A percentile compares a stretch with the other conserved stretches of the same genome.
phyloP scores from a whole-genome alignment of 2,888 invertebrate genomes.

The Aspidiotus destructor region DNA sequence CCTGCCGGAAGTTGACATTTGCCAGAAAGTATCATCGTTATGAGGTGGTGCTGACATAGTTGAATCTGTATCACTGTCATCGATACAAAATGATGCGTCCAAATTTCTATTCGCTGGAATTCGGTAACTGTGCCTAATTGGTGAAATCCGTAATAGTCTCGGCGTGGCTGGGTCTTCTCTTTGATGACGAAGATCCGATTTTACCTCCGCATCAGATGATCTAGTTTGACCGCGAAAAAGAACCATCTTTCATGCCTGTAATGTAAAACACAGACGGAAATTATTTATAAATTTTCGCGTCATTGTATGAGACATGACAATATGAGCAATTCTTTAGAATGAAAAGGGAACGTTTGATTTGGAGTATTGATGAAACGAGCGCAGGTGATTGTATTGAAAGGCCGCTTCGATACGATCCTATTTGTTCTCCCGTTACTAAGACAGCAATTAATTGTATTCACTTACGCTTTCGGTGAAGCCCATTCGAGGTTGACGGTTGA shows the following conservation, averaged over 20 bases:
- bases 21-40: slow-evolving; percentile 8
- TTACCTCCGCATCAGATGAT: slow-evolving; percentile 18
- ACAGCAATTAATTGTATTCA: no score
- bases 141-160: slow-evolving; percentile 52
- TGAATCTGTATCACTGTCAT: slow-evolving; percentile 30
- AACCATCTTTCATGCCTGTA: slow-evolving; percentile 19
- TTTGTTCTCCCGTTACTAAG: no score
- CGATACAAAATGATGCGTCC: slow-evolving; percentile 12
- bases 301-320: no score
- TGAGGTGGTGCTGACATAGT: slow-evolving; percentile 24
- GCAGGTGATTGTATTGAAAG: no score
- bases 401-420: no score
- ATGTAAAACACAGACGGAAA: background rate
- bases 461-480: no score
- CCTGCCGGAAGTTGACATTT: background rate
- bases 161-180: slow-evolving; percentile 45
- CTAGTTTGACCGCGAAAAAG: slow-evolving; percentile 23
- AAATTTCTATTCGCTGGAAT: slow-evolving; percentile 25
- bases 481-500: no score
- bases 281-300: no score
- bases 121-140: slow-evolving; percentile 49
- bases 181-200: slow-evolving; percentile 20
- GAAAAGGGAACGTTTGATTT: no score
- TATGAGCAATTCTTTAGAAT: no score
- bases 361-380: no score